Base-by-base conservation (phyloP, 2,113 vertebrate genomes). In the Stegastes partitus region DNA sequence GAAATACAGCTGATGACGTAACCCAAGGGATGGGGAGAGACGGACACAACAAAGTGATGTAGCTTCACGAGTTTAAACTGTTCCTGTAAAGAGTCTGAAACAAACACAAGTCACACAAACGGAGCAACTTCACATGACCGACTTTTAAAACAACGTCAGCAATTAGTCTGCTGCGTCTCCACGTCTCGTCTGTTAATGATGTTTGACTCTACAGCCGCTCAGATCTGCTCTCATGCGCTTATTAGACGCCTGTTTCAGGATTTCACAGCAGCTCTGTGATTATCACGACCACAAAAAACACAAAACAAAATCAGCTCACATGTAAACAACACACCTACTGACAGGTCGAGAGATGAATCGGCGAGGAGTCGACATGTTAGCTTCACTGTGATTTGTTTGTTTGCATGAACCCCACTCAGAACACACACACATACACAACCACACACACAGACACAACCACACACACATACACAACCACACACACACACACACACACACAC, bases 311-410 rank as follows among this genome's bases (percentile, higher is more conserved):
- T 11, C 23, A 25, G 25, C 18, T 28, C 51, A 69, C 59, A 73
- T 47, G 44, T 26, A 68, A 75, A 73, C 21, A 55, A 72, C 68
- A 77, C 79, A 75, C 72, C 53, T 63, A 53, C 69, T 45, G 64
- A 84, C 72, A 79, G 68, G 63, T 28, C 22, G 15, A 26, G 28
- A 72, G 74, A 77, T 62, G 63, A 62, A 81, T 75, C 74, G 79
- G 75, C 65, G 69, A 62, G 68, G 74, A 79, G 81, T 76, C 81
- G 80, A 82, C 84, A 85, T 74, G 57, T 69, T 66, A 66, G 47
- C 77, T 73, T 37, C 49, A 75, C 54, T 77, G 71, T 68, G 25
- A 69, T 74, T 82, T 77, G 61, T 18, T 54, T 82, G 31, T 85
- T 83, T 86, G 77, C 44, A 28, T 80, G 50, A 83, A 65, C 18